Evolutionary conservation across 1,140 invertebrate genomes (phyloP), one percentile per base, ranked within the genome.

Genomic region (Tachypleus tridentatus): DNA sequence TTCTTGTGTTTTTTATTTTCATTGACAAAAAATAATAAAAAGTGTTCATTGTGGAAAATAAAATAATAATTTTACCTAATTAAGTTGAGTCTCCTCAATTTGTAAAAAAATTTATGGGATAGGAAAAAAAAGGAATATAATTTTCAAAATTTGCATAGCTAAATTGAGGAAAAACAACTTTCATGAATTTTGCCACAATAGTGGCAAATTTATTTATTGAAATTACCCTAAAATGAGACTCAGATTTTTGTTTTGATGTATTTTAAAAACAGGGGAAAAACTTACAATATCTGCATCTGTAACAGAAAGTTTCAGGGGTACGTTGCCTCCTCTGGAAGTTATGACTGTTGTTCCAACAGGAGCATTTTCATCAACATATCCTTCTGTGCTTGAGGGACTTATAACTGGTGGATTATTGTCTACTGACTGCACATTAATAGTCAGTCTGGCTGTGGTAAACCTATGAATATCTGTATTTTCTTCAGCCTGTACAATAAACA

Each of bases 381-480:
- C 91, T 71, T 89, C 86, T 49, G 82, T 78, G 5, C 84, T 80
- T 1, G 87, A 83, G 0, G 88, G 82, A 2, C 79, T 77, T 57
- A 93, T 86, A 48, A 85, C 82, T 0, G 91, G 91, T 6, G 90
- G 89, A 77, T 87, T 87, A 51, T 86, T 84, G 76, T 93, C 89
- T 0, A 91, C 87, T 6, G 88, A 87, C 69, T 89, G 85, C 0
- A 93, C 87, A 52, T 83, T 85, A 54, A 93, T 86, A 1, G 82
- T 82, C 61, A 94, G 76, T 74, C 89, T 91, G 0, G 89, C 89
- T 4, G 85, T 88, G 4, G 89, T 86, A 60, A 86, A 91, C 57
- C 88, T 79, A 69, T 84, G 84, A 0, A 83, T 80, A 76, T 87
- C 85, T 1, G 87, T 86, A 58, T 84, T 81, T 76, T 94, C 91